phyloP scores from a whole-genome alignment of 2,797 vertebrate genomes.

The Balearica regulorum region DNA sequence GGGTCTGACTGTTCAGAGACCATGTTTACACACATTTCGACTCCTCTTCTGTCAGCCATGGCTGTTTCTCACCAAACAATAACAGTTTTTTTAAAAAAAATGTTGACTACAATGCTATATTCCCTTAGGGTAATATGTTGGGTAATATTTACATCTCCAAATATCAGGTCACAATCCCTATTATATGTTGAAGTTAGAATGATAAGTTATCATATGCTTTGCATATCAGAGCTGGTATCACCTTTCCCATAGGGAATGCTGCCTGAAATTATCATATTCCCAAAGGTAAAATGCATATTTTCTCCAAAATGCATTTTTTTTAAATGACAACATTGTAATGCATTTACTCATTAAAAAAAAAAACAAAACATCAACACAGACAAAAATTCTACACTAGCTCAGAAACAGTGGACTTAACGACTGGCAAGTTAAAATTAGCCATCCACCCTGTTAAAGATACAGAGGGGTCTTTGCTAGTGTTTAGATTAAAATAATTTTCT shows the following conservation, averaged over 20 bases:
- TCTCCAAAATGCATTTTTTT: conserved; percentile 79
- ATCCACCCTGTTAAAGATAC: conserved; percentile 51
- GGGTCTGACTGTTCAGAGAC: conserved; percentile 69
- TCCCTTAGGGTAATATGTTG: conserved; percentile 80
- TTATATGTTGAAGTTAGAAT: conserved; percentile 81
- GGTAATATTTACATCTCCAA: conserved; percentile 84
- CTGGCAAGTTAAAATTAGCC: conserved; percentile 65
- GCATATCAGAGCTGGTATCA: conserved; percentile 85
- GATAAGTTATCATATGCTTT: conserved; percentile 85
- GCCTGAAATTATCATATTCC: conserved; percentile 83
- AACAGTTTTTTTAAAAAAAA: conserved; percentile 61
- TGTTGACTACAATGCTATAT: conserved; percentile 78
- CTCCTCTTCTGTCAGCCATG: conserved; percentile 70
- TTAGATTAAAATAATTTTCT: conserved; percentile 69
- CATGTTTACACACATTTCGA: conserved; percentile 52
- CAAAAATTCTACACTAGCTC: conserved; percentile 73
- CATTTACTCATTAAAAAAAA: conserved; percentile 66
- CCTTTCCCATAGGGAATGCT: conserved; percentile 85
- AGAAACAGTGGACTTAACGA: conserved; percentile 61
- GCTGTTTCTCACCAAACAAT: conserved; percentile 73
- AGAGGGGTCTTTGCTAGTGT: conserved; percentile 74
- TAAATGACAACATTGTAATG: conserved; percentile 75
- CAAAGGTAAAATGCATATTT: conserved; percentile 82
- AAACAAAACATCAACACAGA: conserved; percentile 69
- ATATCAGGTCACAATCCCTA: conserved; percentile 84